These are phyloP conservation scores for Actinia equina DNA, from an alignment of 64 coral and sea anemone species.

Conservation along the genomic window DNA sequence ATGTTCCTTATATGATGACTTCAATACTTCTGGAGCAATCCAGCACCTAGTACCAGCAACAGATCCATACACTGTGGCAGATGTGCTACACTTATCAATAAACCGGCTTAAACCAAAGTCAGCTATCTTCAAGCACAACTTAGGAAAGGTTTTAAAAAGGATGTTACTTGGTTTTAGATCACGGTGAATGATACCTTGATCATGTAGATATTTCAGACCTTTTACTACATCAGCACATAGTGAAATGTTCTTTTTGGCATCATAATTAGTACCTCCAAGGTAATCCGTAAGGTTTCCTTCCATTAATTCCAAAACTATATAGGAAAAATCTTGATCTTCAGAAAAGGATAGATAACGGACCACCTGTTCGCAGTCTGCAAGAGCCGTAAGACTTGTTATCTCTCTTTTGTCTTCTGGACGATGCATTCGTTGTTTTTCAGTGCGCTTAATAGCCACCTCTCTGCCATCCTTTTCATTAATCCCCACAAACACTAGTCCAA, in stretches of 20 bases:
- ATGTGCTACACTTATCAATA: background rate
- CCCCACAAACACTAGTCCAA: conserved; percentile 37
- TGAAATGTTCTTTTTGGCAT: background rate
- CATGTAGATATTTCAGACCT: conserved; percentile 42
- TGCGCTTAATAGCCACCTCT: conserved; percentile 63
- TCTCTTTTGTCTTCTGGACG: conserved; percentile 32
- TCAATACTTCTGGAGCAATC: conserved; percentile 19
- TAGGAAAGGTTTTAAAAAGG: conserved; percentile 46
- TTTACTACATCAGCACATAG: background rate
- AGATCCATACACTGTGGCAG: background rate
- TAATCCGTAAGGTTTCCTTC: conserved; percentile 58
- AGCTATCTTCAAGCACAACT: conserved; percentile 50
- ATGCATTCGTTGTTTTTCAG: background rate
- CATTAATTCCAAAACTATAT: conserved; percentile 68
- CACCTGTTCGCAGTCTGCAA: conserved; percentile 32
- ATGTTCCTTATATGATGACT: background rate
- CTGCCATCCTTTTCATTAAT: conserved; percentile 20
- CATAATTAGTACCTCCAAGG: background rate
- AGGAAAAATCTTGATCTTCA: conserved; percentile 29
- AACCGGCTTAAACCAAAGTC: conserved; percentile 67
- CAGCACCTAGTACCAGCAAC: conserved; percentile 33
- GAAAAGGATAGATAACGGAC: conserved; percentile 44
- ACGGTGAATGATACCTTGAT: conserved; percentile 45
- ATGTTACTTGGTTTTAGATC: conserved; percentile 77
- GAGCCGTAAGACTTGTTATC: conserved; percentile 18